Evolutionary conservation across 1,140 invertebrate genomes (phyloP).

Genomic region (Drosophila auraria): DNA sequence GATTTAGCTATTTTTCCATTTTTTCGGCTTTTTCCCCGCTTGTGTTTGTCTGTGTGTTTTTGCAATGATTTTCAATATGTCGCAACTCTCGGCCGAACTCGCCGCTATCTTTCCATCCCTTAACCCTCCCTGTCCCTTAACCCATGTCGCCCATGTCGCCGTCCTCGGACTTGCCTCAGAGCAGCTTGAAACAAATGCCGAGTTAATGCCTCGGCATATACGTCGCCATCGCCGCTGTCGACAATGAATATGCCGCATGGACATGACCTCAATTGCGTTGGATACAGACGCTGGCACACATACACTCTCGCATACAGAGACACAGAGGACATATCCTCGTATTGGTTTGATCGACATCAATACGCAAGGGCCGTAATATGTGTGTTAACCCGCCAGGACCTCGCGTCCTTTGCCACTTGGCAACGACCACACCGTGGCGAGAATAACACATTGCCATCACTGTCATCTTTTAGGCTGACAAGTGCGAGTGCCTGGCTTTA

Average conservation of each 20-base stretch:
- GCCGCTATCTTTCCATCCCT: slow-evolving; percentile 57
- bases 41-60: slow-evolving; percentile 36
- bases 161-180: slow-evolving; percentile 38
- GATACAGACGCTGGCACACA: slow-evolving; percentile 22
- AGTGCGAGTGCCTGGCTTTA: slow-evolving; percentile 74
- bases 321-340: slow-evolving; percentile 18
- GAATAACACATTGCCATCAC: slow-evolving; percentile 73
- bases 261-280: slow-evolving; percentile 84
- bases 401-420: slow-evolving; percentile 26
- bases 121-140: background rate
- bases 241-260: slow-evolving; percentile 81
- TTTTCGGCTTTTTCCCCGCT: slow-evolving; percentile 25
- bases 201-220: slow-evolving; percentile 73
- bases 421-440: slow-evolving; percentile 37
- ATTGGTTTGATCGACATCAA: slow-evolving; percentile 81
- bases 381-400: slow-evolving; percentile 48
- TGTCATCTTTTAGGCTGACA: slow-evolving; percentile 82
- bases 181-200: slow-evolving; percentile 76
- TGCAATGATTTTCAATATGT: slow-evolving; percentile 82
- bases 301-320: slow-evolving; percentile 4
- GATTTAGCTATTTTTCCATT: background rate
- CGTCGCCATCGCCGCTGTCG: slow-evolving; percentile 63
- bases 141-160: slow-evolving; percentile 36
- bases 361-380: slow-evolving; percentile 72
- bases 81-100: slow-evolving; percentile 71